Base-by-base conservation (phyloP, 2,888 invertebrate genomes). In the Glaucopsyche alexis region DNA sequence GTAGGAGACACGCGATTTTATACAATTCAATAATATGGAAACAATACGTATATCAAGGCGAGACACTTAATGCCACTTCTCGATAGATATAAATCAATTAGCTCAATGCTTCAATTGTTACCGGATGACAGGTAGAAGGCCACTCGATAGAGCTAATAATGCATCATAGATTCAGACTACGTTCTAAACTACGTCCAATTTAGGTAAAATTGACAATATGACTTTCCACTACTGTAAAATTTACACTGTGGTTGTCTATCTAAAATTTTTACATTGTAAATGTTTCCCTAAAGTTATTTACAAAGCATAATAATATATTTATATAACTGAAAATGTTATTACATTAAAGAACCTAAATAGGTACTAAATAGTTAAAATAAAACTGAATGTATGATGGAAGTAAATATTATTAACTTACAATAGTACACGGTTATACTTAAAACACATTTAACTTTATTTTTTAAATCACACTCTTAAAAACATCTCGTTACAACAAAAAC, bases 1-100 rank as follows among this genome's bases (percentile, higher is more conserved):
- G 67, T 67, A 45, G 2, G 67, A 14, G 29, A 78, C 82, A 83
- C 82, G 82, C 81, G 81, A 81, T 78, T 75, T 74, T 40, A 70
- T 70, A 72, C 50, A 40, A 60, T 72, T n/a, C 52, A 71, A 60
- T 38, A 49, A 66, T 16, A 50, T 69, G 52, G 55, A 72, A 66
- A 66, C 16, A 66, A 19, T 55, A 45, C 55, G 50, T 47, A 49
- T 66, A 66, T 66, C 69, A 69, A 69, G 69, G 67, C 45, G 45
- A 19, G 67, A 7, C 73, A 71, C 76, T 75, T 74, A 47, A 73
- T 40, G 6, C 45, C 42, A 49, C 67, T 71, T 71, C 38, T 55
- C 66, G 8, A 67, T 50, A 66, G 49, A 47, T 47, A 67, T 45
- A 67, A 67, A 69, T 69, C 49, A 69, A 19, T 69, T 69, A 47